Conservation (phyloP, 2,888 invertebrate species). For the Stegophylla sp. region DNA sequence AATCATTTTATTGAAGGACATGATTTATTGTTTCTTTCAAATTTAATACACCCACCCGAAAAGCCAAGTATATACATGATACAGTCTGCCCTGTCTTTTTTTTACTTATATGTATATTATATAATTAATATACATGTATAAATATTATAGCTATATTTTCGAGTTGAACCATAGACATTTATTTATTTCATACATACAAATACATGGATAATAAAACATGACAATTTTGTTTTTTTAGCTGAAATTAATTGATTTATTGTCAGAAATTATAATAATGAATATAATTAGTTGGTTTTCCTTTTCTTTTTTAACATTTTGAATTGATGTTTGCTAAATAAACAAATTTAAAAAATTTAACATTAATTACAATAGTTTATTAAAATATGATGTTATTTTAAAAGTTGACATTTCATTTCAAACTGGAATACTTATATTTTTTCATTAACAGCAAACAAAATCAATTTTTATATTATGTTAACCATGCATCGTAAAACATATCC, state of each 20-base stretch:
- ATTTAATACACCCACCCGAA: too few species aligned
- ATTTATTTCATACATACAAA: too few species aligned
- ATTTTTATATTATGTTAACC: neutral
- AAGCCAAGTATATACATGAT: too few species aligned
- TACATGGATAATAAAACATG: neutral
- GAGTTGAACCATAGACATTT: neutral
- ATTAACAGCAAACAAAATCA: neutral
- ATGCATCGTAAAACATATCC: neutral
- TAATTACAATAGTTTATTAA: neutral
- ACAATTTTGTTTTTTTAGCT: slow-evolving; percentile 25
- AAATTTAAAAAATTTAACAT: neutral
- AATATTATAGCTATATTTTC: too few species aligned
- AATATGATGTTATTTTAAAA: slow-evolving; percentile 13
- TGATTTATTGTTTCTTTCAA: too few species aligned
- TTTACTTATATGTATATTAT: too few species aligned
- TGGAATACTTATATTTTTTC: neutral
- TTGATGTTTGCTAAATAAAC: slow-evolving; percentile 2
- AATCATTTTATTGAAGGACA: too few species aligned
- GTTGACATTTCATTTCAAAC: slow-evolving; percentile 8
- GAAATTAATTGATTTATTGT: slow-evolving; percentile 47
- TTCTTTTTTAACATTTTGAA: slow-evolving; percentile 5
- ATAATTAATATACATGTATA: too few species aligned
- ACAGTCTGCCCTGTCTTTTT: too few species aligned
- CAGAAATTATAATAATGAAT: slow-evolving; percentile 32
- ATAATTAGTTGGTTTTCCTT: neutral